These are phyloP conservation scores for Antedon bifida DNA, from an alignment of 35 echinoderm and acorn worm genomes.

Conservation along the genomic window DNA sequence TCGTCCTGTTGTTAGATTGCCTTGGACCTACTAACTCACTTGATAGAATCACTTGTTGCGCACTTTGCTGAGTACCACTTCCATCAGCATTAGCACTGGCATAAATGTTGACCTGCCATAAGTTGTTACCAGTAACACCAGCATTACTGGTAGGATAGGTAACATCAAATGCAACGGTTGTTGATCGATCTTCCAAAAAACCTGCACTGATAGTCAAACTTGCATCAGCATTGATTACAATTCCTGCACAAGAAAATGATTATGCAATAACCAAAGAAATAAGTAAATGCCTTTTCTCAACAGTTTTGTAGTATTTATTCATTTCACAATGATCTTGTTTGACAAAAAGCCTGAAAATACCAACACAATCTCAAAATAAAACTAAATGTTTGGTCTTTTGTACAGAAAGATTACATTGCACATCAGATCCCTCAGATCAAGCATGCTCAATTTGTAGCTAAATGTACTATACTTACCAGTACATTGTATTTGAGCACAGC, in stretches of 20 bases:
- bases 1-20: no score
- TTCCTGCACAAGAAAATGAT: not conserved
- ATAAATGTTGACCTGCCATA: conserved; percentile 50
- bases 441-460: no score
- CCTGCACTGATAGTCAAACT: not conserved
- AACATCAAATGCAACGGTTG: not conserved
- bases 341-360: no score
- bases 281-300: no score
- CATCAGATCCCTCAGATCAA: no score
- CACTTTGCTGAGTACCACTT: not conserved
- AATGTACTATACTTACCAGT: not conserved
- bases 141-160: not conserved
- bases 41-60: not conserved
- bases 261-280: no score
- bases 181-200: not conserved
- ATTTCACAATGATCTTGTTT: no score
- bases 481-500: not conserved
- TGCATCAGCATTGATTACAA: not conserved
- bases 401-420: no score
- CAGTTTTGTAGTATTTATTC: no score
- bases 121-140: conserved; percentile 30
- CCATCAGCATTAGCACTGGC: conserved; percentile 30
- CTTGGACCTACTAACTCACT: no score
- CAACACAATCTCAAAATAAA: no score
- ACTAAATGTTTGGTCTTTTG: no score